Conservation (phyloP, 2,888 invertebrate species). For the Allygus modestus region DNA sequence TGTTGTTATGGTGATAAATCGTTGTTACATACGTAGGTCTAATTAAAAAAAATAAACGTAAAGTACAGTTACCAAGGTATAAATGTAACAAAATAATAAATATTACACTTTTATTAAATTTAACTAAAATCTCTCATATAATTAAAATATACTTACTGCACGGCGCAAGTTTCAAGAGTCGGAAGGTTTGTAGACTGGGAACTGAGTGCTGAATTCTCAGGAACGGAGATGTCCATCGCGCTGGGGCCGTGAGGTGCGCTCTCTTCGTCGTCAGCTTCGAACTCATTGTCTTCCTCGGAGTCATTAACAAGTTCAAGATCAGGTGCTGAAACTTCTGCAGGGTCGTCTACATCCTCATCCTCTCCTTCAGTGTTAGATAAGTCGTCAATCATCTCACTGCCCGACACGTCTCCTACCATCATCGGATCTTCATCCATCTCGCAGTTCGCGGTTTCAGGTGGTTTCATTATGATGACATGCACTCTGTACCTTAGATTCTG, state of each 20-base stretch:
- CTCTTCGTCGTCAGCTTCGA: not conserved
- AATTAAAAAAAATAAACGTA: too few species aligned
- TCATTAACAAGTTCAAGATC: not conserved
- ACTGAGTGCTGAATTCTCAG: not conserved
- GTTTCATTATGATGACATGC: slow-evolving; percentile 3
- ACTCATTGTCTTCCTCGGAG: not conserved
- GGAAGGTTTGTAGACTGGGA: not conserved
- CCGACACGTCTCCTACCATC: not conserved
- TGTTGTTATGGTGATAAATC: too few species aligned
- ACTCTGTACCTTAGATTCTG: too few species aligned
- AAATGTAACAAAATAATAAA: too few species aligned
- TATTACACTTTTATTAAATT: too few species aligned
- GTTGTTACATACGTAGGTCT: too few species aligned
- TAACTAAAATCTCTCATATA: too few species aligned
- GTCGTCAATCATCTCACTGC: not conserved
- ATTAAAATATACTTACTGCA: not conserved
- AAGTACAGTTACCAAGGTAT: too few species aligned
- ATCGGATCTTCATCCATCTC: slow-evolving; percentile 21
- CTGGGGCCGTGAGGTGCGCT: too few species aligned
- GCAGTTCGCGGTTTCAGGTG: slow-evolving; percentile 15
- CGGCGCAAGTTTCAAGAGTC: not conserved
- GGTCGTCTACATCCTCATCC: not conserved
- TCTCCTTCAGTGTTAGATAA: not conserved
- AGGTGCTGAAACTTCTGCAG: too few species aligned
- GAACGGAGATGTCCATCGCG: not conserved